Conservation (phyloP, 1,140 invertebrate species). For the Myzus persicae region DNA sequence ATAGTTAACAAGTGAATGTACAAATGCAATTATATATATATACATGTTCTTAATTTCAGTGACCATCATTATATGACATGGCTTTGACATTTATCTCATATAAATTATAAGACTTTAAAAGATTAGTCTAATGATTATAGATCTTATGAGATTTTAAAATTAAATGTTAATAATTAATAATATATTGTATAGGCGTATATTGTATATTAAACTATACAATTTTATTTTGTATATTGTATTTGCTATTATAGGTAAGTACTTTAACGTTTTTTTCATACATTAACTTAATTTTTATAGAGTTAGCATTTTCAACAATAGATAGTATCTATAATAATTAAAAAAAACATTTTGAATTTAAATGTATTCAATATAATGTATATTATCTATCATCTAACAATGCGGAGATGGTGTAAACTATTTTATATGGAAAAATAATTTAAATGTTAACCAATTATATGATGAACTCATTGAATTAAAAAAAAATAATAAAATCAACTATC, state of each 20-base stretch:
- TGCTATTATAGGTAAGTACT: background rate
- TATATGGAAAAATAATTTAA: background rate
- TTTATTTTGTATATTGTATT: background rate
- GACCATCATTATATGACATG: conserved; percentile 6
- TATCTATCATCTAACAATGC: background rate
- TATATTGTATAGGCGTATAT: background rate
- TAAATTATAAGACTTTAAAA: background rate
- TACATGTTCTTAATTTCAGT: background rate
- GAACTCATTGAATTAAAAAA: background rate
- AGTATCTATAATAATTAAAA: background rate
- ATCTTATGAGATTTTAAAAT: background rate
- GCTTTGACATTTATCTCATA: background rate
- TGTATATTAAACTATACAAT: background rate
- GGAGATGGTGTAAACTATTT: background rate
- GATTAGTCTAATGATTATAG: too few relatives aligned
- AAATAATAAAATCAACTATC: background rate
- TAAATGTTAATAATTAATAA: background rate
- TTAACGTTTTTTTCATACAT: background rate
- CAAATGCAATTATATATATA: background rate
- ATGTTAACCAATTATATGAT: background rate
- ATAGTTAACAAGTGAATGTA: conserved; percentile 27
- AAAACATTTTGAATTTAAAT: background rate
- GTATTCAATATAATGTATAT: background rate
- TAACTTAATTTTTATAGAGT: background rate
- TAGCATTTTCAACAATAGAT: background rate